phyloP scores from a whole-genome alignment of 2,888 invertebrate genomes.

The Ligdia adustata region DNA sequence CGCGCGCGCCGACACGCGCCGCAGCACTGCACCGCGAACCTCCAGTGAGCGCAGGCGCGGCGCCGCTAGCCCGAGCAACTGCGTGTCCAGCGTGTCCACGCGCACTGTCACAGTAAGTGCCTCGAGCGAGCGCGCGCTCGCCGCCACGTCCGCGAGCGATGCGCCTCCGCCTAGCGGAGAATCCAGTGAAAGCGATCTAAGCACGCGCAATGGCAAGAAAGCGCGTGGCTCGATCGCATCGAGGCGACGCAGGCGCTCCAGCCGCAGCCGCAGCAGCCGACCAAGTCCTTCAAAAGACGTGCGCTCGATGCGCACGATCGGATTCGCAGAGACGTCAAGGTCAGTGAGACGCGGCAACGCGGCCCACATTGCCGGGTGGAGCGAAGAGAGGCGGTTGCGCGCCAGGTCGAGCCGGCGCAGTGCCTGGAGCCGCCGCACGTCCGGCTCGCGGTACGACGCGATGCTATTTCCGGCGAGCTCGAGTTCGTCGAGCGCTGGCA shows the following conservation, averaged over 20 bases:
- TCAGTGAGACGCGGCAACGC: constrained; percentile 86
- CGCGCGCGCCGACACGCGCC: constrained; percentile 87
- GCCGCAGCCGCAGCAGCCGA: constrained; percentile 87
- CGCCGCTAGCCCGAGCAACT: constrained; percentile 87
- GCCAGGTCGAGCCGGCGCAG: constrained; percentile 88
- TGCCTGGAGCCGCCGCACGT: constrained; percentile 85
- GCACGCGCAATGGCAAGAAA: constrained; percentile 85
- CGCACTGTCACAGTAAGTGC: constrained; percentile 82
- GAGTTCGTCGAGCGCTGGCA: constrained; percentile 86
- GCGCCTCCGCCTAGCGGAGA: constrained; percentile 82
- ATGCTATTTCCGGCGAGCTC: constrained; percentile 90
- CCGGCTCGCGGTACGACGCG: constrained; percentile 85
- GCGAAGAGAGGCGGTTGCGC: constrained; percentile 87
- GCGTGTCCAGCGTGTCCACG: constrained; percentile 87
- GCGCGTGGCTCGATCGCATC: constrained; percentile 88
- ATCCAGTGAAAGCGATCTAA: constrained; percentile 86
- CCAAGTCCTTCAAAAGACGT: constrained; percentile 86
- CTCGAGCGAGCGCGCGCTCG: constrained; percentile 50
- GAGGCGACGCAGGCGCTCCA: constrained; percentile 86
- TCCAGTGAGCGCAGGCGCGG: constrained; percentile 89
- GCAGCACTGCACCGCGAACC: constrained; percentile 89
- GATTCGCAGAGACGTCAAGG: constrained; percentile 91
- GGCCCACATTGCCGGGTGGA: constrained; percentile 87
- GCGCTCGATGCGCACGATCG: constrained; percentile 86
- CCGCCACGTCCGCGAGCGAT: constrained; percentile 46